phyloP scores from a whole-genome alignment of 2,113 vertebrate genomes.

The Tachycineta bicolor region DNA sequence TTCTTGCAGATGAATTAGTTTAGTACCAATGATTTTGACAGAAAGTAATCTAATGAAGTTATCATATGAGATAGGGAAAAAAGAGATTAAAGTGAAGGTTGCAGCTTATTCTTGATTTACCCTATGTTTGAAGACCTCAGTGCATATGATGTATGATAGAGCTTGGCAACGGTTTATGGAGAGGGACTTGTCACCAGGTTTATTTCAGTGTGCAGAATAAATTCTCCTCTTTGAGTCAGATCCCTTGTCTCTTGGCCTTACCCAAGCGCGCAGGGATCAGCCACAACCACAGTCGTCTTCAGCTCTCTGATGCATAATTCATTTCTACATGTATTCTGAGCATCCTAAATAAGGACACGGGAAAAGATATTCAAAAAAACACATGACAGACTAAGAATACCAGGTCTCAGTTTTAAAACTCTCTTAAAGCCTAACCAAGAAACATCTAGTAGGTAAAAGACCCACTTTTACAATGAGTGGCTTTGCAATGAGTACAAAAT shows the following conservation, averaged over 20 bases:
- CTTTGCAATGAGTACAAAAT: not conserved
- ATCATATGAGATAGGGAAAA: not conserved
- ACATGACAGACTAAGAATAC: not conserved
- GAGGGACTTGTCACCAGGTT: not conserved
- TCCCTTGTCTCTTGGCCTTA: not conserved
- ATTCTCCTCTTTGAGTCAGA: not conserved
- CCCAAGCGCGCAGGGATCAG: not conserved
- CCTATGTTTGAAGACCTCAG: not conserved
- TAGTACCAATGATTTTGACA: not conserved
- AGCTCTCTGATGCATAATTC: not conserved
- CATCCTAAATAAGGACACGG: not conserved
- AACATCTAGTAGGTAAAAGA: not conserved
- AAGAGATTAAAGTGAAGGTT: not conserved
- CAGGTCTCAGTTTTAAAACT: not conserved
- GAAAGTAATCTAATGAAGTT: not conserved
- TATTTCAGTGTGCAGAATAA: not conserved
- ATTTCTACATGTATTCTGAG: not conserved
- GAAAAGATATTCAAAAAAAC: not conserved
- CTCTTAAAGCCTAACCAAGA: not conserved
- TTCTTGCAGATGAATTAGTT: not conserved
- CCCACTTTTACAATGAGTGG: not conserved
- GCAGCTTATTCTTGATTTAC: not conserved
- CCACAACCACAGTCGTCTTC: not conserved
- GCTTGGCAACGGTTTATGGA: not conserved
- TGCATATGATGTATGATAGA: not conserved